Percentiles rank a stretch among this genome's conserved stretches.
phyloP scores from a whole-genome alignment of 2,797 vertebrate genomes.

The Lagorchestes hirsutus region DNA sequence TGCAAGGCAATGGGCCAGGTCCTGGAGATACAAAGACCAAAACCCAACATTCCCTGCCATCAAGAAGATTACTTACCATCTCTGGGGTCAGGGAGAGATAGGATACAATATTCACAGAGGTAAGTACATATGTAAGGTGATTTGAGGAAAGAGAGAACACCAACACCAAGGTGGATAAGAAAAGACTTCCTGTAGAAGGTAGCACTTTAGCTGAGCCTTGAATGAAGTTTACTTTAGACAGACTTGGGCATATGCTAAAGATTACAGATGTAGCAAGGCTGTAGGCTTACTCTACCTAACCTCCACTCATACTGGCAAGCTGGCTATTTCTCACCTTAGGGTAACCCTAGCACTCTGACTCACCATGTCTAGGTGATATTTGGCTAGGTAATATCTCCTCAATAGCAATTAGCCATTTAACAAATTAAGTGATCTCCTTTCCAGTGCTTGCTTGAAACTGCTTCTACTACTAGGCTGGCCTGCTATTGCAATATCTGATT shows the following conservation, averaged over 20 bases:
- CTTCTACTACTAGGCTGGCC: background rate
- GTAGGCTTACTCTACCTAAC: background rate
- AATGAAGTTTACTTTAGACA: background rate
- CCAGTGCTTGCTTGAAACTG: background rate
- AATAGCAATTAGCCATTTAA: background rate
- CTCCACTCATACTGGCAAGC: background rate
- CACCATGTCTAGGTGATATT: background rate
- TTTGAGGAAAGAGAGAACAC: background rate
- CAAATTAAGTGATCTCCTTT: background rate
- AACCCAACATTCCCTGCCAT: background rate
- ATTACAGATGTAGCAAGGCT: background rate
- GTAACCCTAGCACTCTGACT: background rate
- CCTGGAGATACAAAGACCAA: background rate
- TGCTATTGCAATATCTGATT: background rate
- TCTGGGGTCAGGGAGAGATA: background rate
- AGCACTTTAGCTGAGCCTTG: background rate
- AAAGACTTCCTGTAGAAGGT: background rate
- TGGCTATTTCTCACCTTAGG: background rate
- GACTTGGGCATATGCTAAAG: background rate
- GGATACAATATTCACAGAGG: background rate
- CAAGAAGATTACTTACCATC: background rate
- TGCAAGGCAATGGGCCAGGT: background rate
- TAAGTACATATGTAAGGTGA: background rate
- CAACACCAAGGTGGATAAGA: background rate
- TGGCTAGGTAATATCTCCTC: background rate